Percentiles rank a stretch among this genome's conserved stretches.
Conservation (phyloP, 2,113 vertebrate species). For the Oryzias celebensis region DNA sequence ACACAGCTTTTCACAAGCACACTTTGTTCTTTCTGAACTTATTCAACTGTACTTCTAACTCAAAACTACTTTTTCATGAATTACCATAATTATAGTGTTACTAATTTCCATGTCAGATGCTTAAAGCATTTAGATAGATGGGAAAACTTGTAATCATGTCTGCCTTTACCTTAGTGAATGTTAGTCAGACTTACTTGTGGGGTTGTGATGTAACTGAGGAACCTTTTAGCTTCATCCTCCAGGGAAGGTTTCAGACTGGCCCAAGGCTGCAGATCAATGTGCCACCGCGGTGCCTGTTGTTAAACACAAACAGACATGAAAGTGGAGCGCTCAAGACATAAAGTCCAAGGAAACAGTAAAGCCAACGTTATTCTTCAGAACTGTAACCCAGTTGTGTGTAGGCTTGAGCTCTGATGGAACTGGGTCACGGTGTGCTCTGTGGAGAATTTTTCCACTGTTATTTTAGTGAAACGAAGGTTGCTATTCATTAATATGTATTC, state of each 20-base stretch:
- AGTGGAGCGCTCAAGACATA: constrained; percentile 42
- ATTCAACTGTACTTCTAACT: constrained; percentile 15
- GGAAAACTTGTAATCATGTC: too few relatives aligned
- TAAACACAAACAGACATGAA: constrained; percentile 36
- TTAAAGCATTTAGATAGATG: too few relatives aligned
- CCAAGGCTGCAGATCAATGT: constrained; percentile 88
- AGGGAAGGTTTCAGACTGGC: constrained; percentile 82
- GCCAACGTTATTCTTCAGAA: constrained; percentile 32
- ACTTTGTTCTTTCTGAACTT: constrained; percentile 1
- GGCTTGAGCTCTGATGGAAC: constrained; percentile 25
- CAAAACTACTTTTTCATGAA: background rate
- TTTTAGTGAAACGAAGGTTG: constrained; percentile 13
- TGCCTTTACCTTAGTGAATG: background rate
- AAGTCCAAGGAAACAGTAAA: constrained; percentile 35
- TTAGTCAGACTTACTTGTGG: constrained; percentile 79
- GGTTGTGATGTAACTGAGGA: constrained; percentile 89
- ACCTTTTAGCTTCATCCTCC: constrained; percentile 86
- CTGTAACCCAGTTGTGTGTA: constrained; percentile 40
- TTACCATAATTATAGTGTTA: too few relatives aligned
- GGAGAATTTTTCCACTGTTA: constrained; percentile 11
- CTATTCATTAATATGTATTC: constrained; percentile 1
- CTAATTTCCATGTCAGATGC: too few relatives aligned
- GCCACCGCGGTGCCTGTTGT: constrained; percentile 84
- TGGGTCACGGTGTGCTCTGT: constrained; percentile 52
- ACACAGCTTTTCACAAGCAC: constrained; percentile 34